Percentiles rank a stretch among this genome's conserved stretches.
Evolutionary conservation across 1,140 invertebrate genomes (phyloP).

Genomic region (Sogatella furcifera): DNA sequence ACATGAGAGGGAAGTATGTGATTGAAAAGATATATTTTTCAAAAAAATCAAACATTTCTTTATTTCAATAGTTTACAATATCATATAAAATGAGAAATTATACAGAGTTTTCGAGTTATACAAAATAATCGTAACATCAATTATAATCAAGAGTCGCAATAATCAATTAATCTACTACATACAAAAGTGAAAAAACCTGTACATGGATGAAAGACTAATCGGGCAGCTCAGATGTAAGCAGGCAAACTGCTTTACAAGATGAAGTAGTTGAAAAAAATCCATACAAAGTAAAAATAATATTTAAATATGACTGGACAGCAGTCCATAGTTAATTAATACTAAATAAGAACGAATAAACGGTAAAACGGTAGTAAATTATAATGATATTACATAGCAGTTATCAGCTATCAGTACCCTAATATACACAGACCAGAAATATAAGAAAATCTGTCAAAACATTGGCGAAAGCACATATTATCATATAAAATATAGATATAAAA

Average conservation of each 20-base stretch:
- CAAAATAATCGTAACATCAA: background rate
- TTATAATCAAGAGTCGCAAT: conserved; percentile 9
- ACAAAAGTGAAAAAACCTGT: conserved; percentile 16
- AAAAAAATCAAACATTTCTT: background rate
- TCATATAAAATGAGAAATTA: background rate
- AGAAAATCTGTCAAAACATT: too few relatives aligned
- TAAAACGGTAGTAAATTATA: conserved; percentile 1
- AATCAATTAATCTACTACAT: conserved; percentile 15
- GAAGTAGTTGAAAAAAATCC: background rate
- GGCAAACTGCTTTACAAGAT: background rate
- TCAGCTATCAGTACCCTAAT: too few relatives aligned
- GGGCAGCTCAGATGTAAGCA: background rate
- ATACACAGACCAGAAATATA: too few relatives aligned
- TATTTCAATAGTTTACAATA: conserved; percentile 3
- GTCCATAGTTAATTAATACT: too few relatives aligned
- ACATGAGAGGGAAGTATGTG: too few relatives aligned
- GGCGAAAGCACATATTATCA: too few relatives aligned
- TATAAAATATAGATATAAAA: too few relatives aligned
- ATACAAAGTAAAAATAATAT: background rate
- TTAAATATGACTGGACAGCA: background rate
- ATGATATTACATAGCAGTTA: too few relatives aligned
- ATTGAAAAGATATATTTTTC: too few relatives aligned
- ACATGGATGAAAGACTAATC: conserved; percentile 8
- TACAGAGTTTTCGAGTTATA: background rate
- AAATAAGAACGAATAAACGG: too few relatives aligned